Evolutionary conservation across 2,888 invertebrate species (phyloP).

Genomic region (Pachydiplax longipennis): DNA sequence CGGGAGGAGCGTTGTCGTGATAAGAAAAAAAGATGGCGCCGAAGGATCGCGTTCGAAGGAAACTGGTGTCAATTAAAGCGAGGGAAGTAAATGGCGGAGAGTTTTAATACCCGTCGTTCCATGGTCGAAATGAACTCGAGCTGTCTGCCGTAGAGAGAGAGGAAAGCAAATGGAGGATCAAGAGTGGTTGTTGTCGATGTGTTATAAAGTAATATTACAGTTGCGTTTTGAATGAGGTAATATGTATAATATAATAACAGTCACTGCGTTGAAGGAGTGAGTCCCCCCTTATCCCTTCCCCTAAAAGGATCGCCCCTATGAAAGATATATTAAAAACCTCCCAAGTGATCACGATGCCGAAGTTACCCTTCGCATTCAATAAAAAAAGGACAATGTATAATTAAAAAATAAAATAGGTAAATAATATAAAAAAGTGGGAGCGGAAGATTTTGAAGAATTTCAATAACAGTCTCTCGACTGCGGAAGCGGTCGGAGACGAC

Average conservation of each 20-base stretch:
- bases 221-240: background rate
- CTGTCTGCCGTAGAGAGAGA: too few species aligned
- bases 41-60: background rate
- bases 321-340: background rate
- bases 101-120: too few species aligned
- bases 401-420: background rate
- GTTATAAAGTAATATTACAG: background rate
- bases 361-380: background rate
- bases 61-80: background rate
- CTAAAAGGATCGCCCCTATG: background rate
- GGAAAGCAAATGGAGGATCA: background rate
- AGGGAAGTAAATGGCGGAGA: background rate
- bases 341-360: background rate
- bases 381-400: constrained; percentile 28
- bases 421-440: background rate
- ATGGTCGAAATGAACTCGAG: too few species aligned
- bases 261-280: constrained; percentile 19
- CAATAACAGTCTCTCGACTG: constrained; percentile 15
- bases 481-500: background rate
- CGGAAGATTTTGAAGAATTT: background rate
- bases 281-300: background rate
- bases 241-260: background rate
- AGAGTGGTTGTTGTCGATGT: background rate
- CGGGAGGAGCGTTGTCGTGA: background rate
- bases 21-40: background rate